Base-by-base conservation (phyloP, 2,797 vertebrate species). In the Sebastes hopkinsi region DNA sequence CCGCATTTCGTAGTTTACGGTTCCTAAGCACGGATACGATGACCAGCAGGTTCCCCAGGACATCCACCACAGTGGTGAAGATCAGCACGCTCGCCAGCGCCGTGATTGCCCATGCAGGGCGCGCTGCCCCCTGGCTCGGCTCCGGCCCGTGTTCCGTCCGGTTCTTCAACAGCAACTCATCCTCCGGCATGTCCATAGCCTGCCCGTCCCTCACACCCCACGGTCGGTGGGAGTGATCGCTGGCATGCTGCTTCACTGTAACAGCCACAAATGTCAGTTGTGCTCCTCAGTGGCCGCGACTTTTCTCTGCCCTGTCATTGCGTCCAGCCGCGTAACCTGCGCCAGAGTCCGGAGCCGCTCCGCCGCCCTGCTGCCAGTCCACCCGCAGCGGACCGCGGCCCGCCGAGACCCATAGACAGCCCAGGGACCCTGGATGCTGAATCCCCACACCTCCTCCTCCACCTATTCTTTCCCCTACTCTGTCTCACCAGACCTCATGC, bases 1-100 rank as follows among this genome's bases (percentile, higher is more conserved):
- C 97, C 85, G 96, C 87, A 61, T 97, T 97, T 67, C 95, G 92
- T 64, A 97, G 96, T 91, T 96, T 97, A 68, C 95, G 93, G 88
- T 97, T 97, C 88, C 91, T 95, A 54, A 96, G 92, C 80, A 97
- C 97, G 0, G 96, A 96, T 56, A 95, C 54, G 78, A 97, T 95
- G 60, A 97, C 96, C 81, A 97, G 92, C 32, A 96, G 87, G 90
- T 96, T 97, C 29, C 96, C 97, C 85, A 97, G 66, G 46, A 97
- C 88, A 55, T 98, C 97, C 87, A 97, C 95, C 14, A 95, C 95
- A 0, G 96, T 97, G 80, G 96, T 97, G 89, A 97, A 94, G 83
- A 97, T 95, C 89, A 97, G 94, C 79, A 96, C 95, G 38, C 95
- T 82, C 86, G 96, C 95, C 80, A 97, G 96, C 78, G 86, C 91